A percentile compares a stretch with the other conserved stretches of the same genome.
phyloP scores from a whole-genome alignment of 2,113 vertebrate genomes.

The Lepus europaeus region DNA sequence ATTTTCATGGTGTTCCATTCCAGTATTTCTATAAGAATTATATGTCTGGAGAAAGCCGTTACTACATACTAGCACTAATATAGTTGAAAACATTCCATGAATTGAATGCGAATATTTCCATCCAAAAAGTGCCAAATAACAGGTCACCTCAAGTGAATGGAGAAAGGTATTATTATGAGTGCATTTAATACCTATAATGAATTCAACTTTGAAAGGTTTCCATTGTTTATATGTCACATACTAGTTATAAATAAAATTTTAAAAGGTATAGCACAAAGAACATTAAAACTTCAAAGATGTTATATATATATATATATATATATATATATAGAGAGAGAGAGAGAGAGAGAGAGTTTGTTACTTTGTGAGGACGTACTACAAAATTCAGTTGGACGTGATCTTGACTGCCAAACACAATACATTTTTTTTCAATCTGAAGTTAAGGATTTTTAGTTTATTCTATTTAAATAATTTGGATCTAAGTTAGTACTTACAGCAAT shows the following conservation, averaged over 20 bases:
- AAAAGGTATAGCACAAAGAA: constrained; percentile 80
- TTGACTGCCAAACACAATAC: constrained; percentile 53
- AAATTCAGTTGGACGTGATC: constrained; percentile 55
- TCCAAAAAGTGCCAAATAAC: constrained; percentile 83
- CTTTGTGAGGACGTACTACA: constrained; percentile 45
- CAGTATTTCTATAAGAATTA: constrained; percentile 86
- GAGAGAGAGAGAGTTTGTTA: constrained; percentile 71
- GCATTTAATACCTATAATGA: constrained; percentile 83
- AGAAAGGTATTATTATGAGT: constrained; percentile 84
- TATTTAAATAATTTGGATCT: constrained; percentile 73
- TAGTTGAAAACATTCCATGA: constrained; percentile 81
- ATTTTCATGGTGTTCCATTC: constrained; percentile 84
- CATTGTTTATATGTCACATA: constrained; percentile 83
- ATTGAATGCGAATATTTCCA: constrained; percentile 85
- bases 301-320: constrained; percentile 4
- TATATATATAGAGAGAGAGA: background rate
- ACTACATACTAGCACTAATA: constrained; percentile 76
- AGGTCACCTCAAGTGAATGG: constrained; percentile 78
- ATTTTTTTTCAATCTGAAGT: constrained; percentile 73
- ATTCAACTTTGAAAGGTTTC: constrained; percentile 83
- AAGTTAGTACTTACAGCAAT: constrained; percentile 75
- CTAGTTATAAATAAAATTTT: constrained; percentile 83
- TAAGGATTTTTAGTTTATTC: constrained; percentile 80
- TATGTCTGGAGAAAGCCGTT: constrained; percentile 81
- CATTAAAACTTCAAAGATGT: constrained; percentile 83